Base-by-base conservation (phyloP, 2,888 invertebrate species). In the Cephalotes varians region DNA sequence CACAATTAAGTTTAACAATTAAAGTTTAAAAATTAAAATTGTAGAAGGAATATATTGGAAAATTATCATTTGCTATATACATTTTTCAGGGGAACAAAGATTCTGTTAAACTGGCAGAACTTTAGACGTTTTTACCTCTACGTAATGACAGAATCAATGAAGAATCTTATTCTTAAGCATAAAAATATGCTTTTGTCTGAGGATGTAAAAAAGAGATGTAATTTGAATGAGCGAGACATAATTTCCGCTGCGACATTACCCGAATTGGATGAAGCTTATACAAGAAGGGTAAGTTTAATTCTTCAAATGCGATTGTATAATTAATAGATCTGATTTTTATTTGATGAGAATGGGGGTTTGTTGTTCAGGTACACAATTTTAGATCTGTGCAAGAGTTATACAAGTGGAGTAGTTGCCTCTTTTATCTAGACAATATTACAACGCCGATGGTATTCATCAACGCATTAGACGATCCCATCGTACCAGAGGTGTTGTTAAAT, bases 361-460 rank as follows among this genome's bases (percentile, higher is more conserved):
- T 56, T 80, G 34, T 86, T 25, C 94, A 97, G 97, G 96, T 98
- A 47, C 96, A 97, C 92, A 97, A 97, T 87, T 98, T 98, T 93
- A 95, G 96, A 82, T 96, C 97, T 0, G 97, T 98, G 25, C 96
- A 96, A 31, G 98, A 98, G 71, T 95, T 98, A 85, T 98, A 98
- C 95, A 96, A 96, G 90, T 97, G 97, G 97, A 97, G 97, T 94
- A 98, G 98, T 85, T 98, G 97, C 73, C 95, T 97, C 34, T 96
- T 97, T 94, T 98, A 98, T 94, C 95, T 98, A 81, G 95, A 97
- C 31, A 97, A 97, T 91, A 97, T 98, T 86, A 96, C 96, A 79
- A 96, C 97, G 28, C 99, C 99, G 12, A 98, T 98, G 97, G 96
- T 99, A 90, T 98, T 98, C 93, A 96, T 99, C 83, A 99, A 99